Evolutionary conservation across 1,140 invertebrate genomes (phyloP).

Genomic region (Akabosia matsudoensis): DNA sequence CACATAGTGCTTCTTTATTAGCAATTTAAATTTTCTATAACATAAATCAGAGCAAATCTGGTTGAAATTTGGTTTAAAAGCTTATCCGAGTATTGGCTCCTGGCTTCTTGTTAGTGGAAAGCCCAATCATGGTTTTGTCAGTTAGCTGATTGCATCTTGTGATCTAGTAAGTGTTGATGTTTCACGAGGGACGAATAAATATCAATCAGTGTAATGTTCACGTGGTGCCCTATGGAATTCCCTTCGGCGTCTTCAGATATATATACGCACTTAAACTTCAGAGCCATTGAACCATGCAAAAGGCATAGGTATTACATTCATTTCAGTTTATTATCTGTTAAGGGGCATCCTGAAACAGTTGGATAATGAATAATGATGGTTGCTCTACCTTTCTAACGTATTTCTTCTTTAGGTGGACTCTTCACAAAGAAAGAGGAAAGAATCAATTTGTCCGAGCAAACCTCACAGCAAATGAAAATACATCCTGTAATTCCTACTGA

Average conservation of each 20-base stretch:
- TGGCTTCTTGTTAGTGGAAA: background rate
- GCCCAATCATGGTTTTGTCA: background rate
- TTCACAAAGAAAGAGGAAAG: background rate
- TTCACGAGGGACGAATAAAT: background rate
- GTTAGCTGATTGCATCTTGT: conserved; percentile 7
- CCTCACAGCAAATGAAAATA: background rate
- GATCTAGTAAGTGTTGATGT: background rate
- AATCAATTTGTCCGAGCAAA: background rate
- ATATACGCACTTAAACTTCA: too few species aligned
- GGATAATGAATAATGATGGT: too few species aligned
- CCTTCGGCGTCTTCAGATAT: too few species aligned
- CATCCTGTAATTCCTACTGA: background rate
- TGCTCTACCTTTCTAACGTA: too few species aligned
- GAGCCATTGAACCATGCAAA: too few species aligned
- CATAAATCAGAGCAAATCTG: background rate
- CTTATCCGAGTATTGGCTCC: background rate
- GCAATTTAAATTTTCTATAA: too few species aligned
- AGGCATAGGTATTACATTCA: background rate
- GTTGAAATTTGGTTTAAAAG: too few species aligned
- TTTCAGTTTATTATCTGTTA: background rate
- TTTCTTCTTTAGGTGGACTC: background rate
- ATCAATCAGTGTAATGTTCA: background rate
- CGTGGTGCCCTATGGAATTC: too few species aligned
- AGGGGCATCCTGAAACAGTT: too few species aligned
- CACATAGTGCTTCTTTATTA: too few species aligned